These are phyloP conservation scores for Cydia strobilella DNA, from an alignment of 1,140 invertebrate genomes.

Conservation along the genomic window DNA sequence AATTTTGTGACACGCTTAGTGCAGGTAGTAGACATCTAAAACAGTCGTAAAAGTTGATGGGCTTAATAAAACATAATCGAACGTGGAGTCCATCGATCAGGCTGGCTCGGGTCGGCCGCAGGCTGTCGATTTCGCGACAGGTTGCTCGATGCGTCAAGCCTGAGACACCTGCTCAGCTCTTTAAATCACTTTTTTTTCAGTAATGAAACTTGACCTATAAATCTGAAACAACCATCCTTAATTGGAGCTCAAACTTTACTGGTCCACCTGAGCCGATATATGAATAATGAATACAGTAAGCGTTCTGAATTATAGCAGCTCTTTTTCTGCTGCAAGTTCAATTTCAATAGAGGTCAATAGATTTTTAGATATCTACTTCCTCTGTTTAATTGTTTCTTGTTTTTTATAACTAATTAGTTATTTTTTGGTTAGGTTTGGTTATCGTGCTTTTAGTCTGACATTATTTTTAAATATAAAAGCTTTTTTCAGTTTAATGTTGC, in stretches of 20 bases:
- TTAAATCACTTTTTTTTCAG: not conserved
- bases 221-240: not conserved
- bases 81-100: conserved; percentile 5
- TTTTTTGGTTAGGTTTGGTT: not conserved
- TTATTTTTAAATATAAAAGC: no score
- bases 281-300: not conserved
- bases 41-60: conserved; percentile 15
- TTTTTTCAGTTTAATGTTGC: no score
- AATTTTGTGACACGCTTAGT: not conserved
- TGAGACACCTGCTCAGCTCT: not conserved
- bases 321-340: not conserved
- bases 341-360: conserved; percentile 3
- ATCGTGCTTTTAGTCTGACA: not conserved
- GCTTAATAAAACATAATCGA: conserved; percentile 3
- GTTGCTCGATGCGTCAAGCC: not conserved
- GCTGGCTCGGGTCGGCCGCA: not conserved
- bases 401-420: not conserved
- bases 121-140: conserved; percentile 21
- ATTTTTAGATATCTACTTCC: not conserved
- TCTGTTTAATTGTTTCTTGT: not conserved
- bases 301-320: not conserved
- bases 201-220: not conserved
- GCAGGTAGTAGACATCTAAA: not conserved
- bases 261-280: not conserved
- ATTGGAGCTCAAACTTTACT: not conserved